Conservation (phyloP, 2,888 invertebrate genomes). For the Hemaris fuciformis region DNA sequence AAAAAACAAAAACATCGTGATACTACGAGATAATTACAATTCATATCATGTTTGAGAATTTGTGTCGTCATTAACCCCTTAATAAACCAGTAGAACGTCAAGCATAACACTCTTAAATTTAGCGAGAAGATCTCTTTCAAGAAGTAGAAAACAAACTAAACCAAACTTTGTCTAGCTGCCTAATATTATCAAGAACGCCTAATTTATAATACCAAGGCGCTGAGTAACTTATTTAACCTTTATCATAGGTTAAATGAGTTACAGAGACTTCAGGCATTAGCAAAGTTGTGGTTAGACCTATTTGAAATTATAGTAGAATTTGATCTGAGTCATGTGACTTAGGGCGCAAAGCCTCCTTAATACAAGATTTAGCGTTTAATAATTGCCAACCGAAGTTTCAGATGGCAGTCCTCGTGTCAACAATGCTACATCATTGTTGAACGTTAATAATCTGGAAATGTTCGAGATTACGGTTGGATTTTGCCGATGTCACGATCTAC, state of each 20-base stretch:
- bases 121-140: no score
- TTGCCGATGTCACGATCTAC: neutral
- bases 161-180: neutral
- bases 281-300: conserved; percentile 16
- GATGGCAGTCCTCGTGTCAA: conserved; percentile 11
- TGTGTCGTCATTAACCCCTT: no score
- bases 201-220: neutral
- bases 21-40: no score
- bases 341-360: conserved; percentile 39
- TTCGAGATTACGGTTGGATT: neutral
- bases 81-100: no score
- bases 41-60: no score
- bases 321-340: conserved; percentile 41
- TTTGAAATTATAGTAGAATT: conserved; percentile 43
- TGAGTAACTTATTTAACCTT: neutral
- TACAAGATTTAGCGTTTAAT: conserved; percentile 48
- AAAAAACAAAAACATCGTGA: no score
- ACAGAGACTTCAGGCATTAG: conserved; percentile 13
- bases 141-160: no score
- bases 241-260: conserved; percentile 9
- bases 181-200: neutral
- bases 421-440: conserved; percentile 4
- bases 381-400: conserved; percentile 43
- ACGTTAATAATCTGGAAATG: neutral
- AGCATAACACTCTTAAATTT: no score